These are phyloP conservation scores for Lepidocyrtoides sp. DNA, from an alignment of 2,888 invertebrate species.

Conservation along the genomic window DNA sequence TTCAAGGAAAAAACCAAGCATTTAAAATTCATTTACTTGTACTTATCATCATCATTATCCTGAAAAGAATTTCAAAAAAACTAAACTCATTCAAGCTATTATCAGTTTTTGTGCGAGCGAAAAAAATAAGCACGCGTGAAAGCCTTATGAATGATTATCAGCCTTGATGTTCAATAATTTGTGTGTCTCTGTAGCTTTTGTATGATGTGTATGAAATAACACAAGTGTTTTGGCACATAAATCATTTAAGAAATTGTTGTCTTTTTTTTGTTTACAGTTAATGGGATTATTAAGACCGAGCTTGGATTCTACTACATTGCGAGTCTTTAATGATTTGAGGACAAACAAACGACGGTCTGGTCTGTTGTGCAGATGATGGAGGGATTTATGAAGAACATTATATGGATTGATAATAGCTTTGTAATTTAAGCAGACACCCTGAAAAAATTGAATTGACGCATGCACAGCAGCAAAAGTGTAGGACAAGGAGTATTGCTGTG, in stretches of 20 bases:
- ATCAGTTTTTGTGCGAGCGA: constrained; percentile 33
- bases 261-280: constrained; percentile 56
- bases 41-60: constrained; percentile 25
- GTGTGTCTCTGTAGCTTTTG: too few relatives aligned
- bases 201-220: not conserved
- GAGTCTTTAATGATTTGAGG: constrained; percentile 34
- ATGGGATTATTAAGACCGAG: constrained; percentile 65
- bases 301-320: not conserved
- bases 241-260: constrained; percentile 45
- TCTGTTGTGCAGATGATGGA: not conserved
- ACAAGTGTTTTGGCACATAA: constrained; percentile 32
- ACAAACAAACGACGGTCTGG: not conserved
- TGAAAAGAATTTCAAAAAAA: not conserved
- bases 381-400: not conserved
- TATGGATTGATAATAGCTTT: constrained; percentile 27
- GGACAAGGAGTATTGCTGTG: not conserved
- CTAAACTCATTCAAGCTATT: constrained; percentile 32
- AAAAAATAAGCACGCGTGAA: constrained; percentile 34
- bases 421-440: constrained; percentile 30
- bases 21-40: constrained; percentile 46
- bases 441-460: not conserved
- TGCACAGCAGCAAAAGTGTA: not conserved
- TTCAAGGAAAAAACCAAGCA: constrained; percentile 52
- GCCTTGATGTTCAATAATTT: constrained; percentile 51
- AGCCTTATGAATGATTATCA: not conserved